Base-by-base conservation (phyloP, 2,113 vertebrate species). In the Festucalex cinctus region DNA sequence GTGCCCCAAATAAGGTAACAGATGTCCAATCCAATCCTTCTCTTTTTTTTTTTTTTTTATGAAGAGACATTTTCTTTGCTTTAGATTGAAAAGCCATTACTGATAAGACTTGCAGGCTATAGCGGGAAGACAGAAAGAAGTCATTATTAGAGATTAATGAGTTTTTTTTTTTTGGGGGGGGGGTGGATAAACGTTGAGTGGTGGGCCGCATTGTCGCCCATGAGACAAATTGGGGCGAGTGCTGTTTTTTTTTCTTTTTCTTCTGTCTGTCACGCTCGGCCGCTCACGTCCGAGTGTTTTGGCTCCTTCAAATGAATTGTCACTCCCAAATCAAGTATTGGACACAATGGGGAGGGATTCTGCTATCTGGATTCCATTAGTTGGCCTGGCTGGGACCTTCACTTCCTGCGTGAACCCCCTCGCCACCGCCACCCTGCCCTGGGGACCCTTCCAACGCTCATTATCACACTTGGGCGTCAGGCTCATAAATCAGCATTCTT, bases 101-200 rank as follows among this genome's bases (percentile, higher is more conserved):
- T 75, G 70, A 83, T 76, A 86, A 88, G 76, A 88, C 83, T 82
- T 28, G 12, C 79, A 63, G 74, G 72, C 73, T 71, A 75, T 70
- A 76, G 44, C 60, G 73, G 77, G 56, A 83, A 87, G 75, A 86
- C 78, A 67, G 12, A 87, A 83, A 77, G 73, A 84, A 87, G 70
- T 70, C 85, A 85, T 88, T 88, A 85, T 88, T 88, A 85, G 82
- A 85, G 82, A 87, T 85, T 83, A 86, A 88, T 87, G 82, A 82
- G 82, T 76, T 86, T 82, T 82, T 68, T 2, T 57, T 82, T 68
- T 2, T 57, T 54, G 76, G 12, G 68, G 71, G 72, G 74, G 79
- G 75, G 69, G 68, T 72, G 84, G 83, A 84, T 84, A 85, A 88
- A 83, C 75, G 73, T 65, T 56, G 74, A 70, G 76, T 22, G 59